These are phyloP conservation scores for Pachydiplax longipennis DNA, from an alignment of 2,888 invertebrate species.

Conservation along the genomic window DNA sequence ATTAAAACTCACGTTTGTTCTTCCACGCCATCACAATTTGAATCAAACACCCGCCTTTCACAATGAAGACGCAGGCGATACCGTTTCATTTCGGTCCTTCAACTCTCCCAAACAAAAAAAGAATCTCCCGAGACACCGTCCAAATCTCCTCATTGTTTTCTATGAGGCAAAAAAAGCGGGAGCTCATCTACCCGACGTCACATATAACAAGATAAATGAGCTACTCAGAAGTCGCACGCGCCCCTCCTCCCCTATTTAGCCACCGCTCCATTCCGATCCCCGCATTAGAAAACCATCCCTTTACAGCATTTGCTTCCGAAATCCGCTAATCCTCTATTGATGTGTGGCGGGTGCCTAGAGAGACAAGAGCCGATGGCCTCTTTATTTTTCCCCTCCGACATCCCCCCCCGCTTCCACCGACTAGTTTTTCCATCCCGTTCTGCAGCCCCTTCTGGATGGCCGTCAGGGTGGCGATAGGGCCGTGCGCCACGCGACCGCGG, in stretches of 20 bases:
- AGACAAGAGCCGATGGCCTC: conserved; percentile 12
- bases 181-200: background rate
- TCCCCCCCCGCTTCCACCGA: background rate
- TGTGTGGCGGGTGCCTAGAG: conserved; percentile 34
- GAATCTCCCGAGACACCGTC: background rate
- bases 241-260: background rate
- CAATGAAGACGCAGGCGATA: too few relatives aligned
- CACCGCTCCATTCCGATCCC: background rate
- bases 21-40: too few relatives aligned
- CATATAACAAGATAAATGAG: conserved; percentile 14
- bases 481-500: conserved; percentile 19
- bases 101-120: background rate
- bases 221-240: background rate
- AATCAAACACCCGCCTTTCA: too few relatives aligned
- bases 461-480: conserved; percentile 22
- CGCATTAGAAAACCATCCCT: background rate
- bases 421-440: background rate
- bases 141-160: background rate
- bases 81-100: too few relatives aligned
- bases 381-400: background rate
- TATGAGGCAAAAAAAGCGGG: background rate
- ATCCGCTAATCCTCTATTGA: conserved; percentile 35
- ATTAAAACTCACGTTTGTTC: too few relatives aligned
- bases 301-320: background rate
- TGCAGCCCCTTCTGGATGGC: conserved; percentile 2